A percentile compares a stretch with the other conserved stretches of the same genome.
These are phyloP conservation scores for Hybognathus amarus DNA, from an alignment of 2,797 vertebrate species.

Conservation along the genomic window DNA sequence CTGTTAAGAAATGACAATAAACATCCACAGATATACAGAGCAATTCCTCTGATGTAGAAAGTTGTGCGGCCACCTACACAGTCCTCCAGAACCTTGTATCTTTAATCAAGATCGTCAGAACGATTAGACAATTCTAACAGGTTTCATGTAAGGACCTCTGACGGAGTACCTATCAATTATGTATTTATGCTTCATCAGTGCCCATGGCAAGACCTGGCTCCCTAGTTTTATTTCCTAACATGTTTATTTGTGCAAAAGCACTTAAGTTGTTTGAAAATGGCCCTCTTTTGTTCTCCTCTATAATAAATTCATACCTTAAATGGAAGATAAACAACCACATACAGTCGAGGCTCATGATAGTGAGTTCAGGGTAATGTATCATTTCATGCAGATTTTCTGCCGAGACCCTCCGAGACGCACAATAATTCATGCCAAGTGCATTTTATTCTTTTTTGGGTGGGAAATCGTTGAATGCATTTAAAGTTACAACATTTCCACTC, in stretches of 20 bases:
- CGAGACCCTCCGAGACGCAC: conserved; percentile 23
- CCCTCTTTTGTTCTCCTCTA: conserved; percentile 19
- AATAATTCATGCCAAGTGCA: conserved; percentile 22
- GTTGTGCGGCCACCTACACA: conserved; percentile 43
- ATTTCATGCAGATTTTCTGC: conserved; percentile 39
- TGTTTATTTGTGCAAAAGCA: conserved; percentile 28
- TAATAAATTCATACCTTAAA: conserved; percentile 40
- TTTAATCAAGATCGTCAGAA: conserved; percentile 16
- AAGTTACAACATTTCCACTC: conserved; percentile 37
- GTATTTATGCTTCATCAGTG: conserved; percentile 36
- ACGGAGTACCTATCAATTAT: conserved; percentile 27
- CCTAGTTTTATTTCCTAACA: conserved; percentile 6
- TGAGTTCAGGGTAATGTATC: conserved; percentile 38
- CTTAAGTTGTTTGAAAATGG: conserved; percentile 22
- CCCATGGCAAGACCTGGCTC: neutral
- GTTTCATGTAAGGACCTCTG: too few relatives aligned
- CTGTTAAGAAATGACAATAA: conserved; percentile 42
- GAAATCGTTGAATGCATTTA: conserved; percentile 34
- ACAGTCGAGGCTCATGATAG: conserved; percentile 1
- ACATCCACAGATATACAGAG: conserved; percentile 18
- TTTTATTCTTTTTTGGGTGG: neutral
- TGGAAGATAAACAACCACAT: conserved; percentile 20
- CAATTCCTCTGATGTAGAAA: conserved; percentile 29
- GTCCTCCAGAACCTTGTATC: conserved; percentile 32
- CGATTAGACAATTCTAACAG: neutral